phyloP scores from a whole-genome alignment of 2,113 vertebrate genomes.

The Corythoichthys haematopterus region DNA sequence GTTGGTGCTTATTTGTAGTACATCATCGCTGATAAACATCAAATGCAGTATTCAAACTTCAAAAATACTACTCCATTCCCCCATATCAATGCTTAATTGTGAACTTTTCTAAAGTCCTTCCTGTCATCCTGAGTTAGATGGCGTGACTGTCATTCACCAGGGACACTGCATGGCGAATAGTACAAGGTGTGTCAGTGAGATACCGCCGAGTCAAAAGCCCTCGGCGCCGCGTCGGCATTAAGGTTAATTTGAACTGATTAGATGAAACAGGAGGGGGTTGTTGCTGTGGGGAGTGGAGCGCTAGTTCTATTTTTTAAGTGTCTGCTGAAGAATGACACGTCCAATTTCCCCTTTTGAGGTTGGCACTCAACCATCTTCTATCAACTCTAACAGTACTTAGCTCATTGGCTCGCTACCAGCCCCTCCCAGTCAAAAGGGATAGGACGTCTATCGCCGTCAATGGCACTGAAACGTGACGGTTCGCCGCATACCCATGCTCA shows the following conservation, averaged over 20 bases:
- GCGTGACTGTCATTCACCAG: constrained; percentile 42
- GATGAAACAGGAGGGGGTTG: constrained; percentile 55
- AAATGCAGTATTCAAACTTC: too few relatives aligned
- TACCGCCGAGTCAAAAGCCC: constrained; percentile 54
- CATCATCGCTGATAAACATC: too few relatives aligned
- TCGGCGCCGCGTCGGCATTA: constrained; percentile 50
- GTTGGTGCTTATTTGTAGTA: too few relatives aligned
- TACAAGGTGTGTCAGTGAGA: constrained; percentile 65
- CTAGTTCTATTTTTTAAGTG: constrained; percentile 34
- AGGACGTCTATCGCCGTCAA: neutral
- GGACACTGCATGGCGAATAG: constrained; percentile 26
- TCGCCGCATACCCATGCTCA: neutral
- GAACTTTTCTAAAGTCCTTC: constrained; percentile 44
- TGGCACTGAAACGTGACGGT: neutral
- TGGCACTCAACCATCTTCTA: constrained; percentile 5
- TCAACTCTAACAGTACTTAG: neutral
- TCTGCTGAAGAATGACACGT: constrained; percentile 40
- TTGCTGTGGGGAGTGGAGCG: constrained; percentile 48
- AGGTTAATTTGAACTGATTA: constrained; percentile 73
- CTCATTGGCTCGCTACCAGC: neutral
- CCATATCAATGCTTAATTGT: neutral
- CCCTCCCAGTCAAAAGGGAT: neutral
- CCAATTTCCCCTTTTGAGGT: constrained; percentile 32
- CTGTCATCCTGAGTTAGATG: constrained; percentile 43
- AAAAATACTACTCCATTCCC: too few relatives aligned